Evolutionary conservation across 2,888 invertebrate genomes (phyloP).

Genomic region (Luffia ferchaultella): DNA sequence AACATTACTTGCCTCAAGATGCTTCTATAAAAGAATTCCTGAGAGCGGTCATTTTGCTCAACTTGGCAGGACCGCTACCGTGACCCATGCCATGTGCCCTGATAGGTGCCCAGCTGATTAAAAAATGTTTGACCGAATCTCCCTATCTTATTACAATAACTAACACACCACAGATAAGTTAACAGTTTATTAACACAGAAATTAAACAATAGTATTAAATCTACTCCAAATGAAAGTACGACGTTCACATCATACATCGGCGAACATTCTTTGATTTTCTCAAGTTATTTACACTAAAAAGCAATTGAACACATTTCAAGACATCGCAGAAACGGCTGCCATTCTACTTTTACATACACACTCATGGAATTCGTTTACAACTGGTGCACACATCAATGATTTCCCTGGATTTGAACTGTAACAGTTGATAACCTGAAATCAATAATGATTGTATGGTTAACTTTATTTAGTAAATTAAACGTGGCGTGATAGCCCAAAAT

Average conservation of each 20-base stretch:
- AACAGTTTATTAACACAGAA: conserved; percentile 59
- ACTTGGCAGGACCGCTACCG: no score
- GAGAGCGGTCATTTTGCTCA: no score
- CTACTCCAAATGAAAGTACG: conserved; percentile 25
- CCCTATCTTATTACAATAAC: no score
- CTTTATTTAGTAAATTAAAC: no score
- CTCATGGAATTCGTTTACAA: conserved; percentile 61
- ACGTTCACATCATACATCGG: conserved; percentile 4
- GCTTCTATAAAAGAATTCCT: no score
- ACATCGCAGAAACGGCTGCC: conserved; percentile 43
- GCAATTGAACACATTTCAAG: conserved; percentile 26
- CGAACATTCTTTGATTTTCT: not conserved
- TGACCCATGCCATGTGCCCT: no score
- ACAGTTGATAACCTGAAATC: conserved; percentile 51
- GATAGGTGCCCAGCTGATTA: no score
- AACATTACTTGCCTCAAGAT: no score
- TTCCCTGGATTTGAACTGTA: conserved; percentile 51
- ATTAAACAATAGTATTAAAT: conserved; percentile 39
- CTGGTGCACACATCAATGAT: conserved; percentile 50
- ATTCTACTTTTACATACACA: conserved; percentile 58
- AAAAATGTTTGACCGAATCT: no score
- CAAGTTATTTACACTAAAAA: not conserved
- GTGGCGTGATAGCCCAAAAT: no score
- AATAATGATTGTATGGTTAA: no score
- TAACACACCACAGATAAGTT: conserved; percentile 39